Conservation (phyloP, 2,797 vertebrate genomes). For the Miichthys miiuy region DNA sequence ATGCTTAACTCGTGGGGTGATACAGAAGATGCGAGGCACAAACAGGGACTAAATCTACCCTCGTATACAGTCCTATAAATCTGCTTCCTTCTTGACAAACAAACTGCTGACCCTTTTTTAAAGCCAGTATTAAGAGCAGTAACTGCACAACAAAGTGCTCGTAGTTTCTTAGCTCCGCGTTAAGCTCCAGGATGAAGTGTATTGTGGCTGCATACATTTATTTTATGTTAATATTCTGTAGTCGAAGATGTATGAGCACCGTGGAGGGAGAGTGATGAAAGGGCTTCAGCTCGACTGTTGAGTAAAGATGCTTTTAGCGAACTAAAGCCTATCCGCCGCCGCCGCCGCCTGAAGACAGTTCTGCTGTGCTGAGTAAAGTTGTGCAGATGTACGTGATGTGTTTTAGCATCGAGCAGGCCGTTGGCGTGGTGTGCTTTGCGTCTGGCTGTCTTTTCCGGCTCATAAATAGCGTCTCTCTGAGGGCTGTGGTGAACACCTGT, state of each 20-base stretch:
- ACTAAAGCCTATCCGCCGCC: background rate
- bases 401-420: slow-evolving; percentile 83
- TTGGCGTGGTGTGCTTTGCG: slow-evolving; percentile 89
- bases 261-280: slow-evolving; percentile 19
- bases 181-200: background rate
- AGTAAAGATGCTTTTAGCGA: slow-evolving; percentile 21
- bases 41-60: background rate
- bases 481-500: slow-evolving; percentile 98
- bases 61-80: background rate
- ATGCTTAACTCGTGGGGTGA: background rate
- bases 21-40: background rate
- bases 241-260: background rate
- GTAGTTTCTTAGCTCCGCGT: background rate
- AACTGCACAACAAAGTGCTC: background rate
- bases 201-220: background rate
- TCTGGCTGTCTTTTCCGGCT: slow-evolving; percentile 92
- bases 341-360: background rate
- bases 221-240: slow-evolving; percentile 14
- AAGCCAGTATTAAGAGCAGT: background rate
- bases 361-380: slow-evolving; percentile 65
- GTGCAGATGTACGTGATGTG: slow-evolving; percentile 85
- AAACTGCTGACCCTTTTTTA: background rate
- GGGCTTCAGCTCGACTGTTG: background rate
- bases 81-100: background rate
- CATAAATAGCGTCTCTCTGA: slow-evolving; percentile 97